Evolutionary conservation across 2,113 vertebrate genomes (phyloP).

Genomic region (Haemorhous mexicanus): DNA sequence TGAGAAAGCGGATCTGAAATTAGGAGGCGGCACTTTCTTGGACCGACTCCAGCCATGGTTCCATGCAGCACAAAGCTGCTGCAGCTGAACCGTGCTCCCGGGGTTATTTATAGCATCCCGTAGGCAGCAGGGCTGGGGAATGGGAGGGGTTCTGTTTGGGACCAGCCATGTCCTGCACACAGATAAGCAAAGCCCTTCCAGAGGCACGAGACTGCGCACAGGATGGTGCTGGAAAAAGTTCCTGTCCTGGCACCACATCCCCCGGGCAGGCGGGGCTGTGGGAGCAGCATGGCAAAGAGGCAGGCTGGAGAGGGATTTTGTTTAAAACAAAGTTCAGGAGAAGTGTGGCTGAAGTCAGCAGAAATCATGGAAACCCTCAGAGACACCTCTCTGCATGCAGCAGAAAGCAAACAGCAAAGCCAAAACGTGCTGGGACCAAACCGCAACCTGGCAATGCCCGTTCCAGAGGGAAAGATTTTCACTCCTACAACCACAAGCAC

Average conservation of each 20-base stretch:
- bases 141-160: background rate
- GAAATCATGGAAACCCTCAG: background rate
- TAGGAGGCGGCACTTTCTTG: conserved; percentile 60
- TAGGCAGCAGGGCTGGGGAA: background rate
- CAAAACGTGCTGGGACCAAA: background rate
- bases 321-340: background rate
- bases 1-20: conserved; percentile 66
- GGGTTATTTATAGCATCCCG: conserved; percentile 59
- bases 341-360: background rate
- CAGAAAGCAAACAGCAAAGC: background rate
- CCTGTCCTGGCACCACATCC: background rate
- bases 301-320: background rate
- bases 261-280: accelerated
- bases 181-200: background rate
- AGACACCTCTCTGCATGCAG: background rate
- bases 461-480: background rate
- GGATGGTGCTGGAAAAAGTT: background rate
- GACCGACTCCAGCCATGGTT: conserved; percentile 39
- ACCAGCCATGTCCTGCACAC: background rate
- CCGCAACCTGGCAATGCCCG: background rate
- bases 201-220: accelerated
- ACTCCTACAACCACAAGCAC: background rate
- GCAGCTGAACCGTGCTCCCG: conserved; percentile 50
- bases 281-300: background rate
- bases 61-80: conserved; percentile 29